A percentile compares a stretch with the other conserved stretches of the same genome.
These are phyloP conservation scores for Ashinkailepas kermadecensis DNA, from an alignment of 2,888 invertebrate species.

Conservation along the genomic window DNA sequence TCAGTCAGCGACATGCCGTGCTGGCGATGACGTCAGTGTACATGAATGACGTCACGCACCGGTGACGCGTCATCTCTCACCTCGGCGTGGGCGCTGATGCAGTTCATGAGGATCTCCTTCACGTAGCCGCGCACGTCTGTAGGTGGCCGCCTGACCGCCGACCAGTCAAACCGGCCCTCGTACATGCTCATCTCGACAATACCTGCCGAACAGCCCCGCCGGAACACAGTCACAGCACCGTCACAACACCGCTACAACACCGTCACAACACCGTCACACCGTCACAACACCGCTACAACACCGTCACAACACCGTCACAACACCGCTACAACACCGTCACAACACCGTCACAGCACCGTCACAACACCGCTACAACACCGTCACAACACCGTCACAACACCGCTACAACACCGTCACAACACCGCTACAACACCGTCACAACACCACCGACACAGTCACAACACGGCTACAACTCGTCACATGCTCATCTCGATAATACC, in stretches of 20 bases:
- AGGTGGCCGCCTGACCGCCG: slow-evolving; percentile 59
- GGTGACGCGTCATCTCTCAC: slow-evolving; percentile 36
- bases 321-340: no score
- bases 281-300: no score
- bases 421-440: no score
- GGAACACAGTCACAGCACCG: neutral
- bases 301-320: no score
- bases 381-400: no score
- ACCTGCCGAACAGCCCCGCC: slow-evolving; percentile 24
- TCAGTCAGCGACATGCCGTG: neutral
- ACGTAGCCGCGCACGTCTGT: slow-evolving; percentile 77
- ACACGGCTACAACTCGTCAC: no score
- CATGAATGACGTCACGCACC: neutral
- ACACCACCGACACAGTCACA: no score
- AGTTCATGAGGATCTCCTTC: slow-evolving; percentile 49
- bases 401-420: no score
- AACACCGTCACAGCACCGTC: no score
- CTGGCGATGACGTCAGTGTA: neutral
- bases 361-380: no score
- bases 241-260: neutral
- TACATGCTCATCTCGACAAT: slow-evolving; percentile 95
- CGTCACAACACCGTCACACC: no score
- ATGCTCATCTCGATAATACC: no score
- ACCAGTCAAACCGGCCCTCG: slow-evolving; percentile 78
- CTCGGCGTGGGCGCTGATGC: slow-evolving; percentile 49